Evolutionary conservation across 2,888 invertebrate genomes (phyloP).

Genomic region (Operophtera brumata): DNA sequence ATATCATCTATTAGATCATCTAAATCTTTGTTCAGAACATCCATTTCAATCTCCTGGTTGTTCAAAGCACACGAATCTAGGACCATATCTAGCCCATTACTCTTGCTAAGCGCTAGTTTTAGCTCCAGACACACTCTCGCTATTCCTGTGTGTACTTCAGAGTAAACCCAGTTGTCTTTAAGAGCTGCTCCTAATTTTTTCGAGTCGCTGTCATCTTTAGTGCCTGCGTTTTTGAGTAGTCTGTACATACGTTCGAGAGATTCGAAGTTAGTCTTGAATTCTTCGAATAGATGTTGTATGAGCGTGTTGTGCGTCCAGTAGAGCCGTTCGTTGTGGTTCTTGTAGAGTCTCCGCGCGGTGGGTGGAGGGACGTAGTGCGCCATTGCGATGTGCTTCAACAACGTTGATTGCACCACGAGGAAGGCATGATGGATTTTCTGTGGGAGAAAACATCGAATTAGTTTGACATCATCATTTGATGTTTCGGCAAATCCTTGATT

Average conservation of each 20-base stretch:
- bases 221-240: slow-evolving; percentile 63
- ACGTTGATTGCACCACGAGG: slow-evolving; percentile 69
- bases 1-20: slow-evolving; percentile 63
- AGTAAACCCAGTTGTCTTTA: slow-evolving; percentile 64
- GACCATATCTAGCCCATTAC: slow-evolving; percentile 65
- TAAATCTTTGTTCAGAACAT: slow-evolving; percentile 62
- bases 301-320: slow-evolving; percentile 66
- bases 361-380: slow-evolving; percentile 54
- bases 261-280: slow-evolving; percentile 57
- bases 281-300: slow-evolving; percentile 49
- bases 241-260: slow-evolving; percentile 67
- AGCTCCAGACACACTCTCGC: slow-evolving; percentile 64
- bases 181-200: slow-evolving; percentile 58
- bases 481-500: too few species aligned
- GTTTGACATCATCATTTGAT: too few species aligned
- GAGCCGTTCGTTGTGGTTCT: slow-evolving; percentile 69
- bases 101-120: slow-evolving; percentile 62
- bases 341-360: slow-evolving; percentile 51
- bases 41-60: slow-evolving; percentile 60
- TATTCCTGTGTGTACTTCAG: slow-evolving; percentile 67
- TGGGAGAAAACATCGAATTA: slow-evolving; percentile 29
- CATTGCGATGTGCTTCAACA: slow-evolving; percentile 68
- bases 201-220: slow-evolving; percentile 38
- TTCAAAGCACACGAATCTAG: slow-evolving; percentile 69
- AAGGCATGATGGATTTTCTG: slow-evolving; percentile 77